A percentile compares a stretch with the other conserved stretches of the same genome.
Conservation (phyloP, 2,113 vertebrate genomes). For the Oxyruncus cristatus region DNA sequence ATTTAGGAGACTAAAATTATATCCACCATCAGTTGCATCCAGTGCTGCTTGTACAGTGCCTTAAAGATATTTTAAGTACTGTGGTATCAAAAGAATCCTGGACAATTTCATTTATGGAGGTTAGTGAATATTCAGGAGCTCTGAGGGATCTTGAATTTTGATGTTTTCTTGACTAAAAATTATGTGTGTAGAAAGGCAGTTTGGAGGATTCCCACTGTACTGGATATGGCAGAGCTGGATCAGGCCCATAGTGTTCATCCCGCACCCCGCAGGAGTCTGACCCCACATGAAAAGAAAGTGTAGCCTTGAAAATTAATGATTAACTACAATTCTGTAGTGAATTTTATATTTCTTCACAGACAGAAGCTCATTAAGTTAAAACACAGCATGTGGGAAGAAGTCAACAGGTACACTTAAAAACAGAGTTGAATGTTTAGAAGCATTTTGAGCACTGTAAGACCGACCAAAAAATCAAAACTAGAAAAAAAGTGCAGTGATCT, state of each 20-base stretch:
- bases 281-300: neutral
- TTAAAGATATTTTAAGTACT: neutral
- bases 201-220: neutral
- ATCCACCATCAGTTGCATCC: neutral
- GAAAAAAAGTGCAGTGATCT: neutral
- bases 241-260: neutral
- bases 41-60: neutral
- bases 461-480: neutral
- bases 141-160: neutral
- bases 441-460: neutral
- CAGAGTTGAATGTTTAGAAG: neutral
- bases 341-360: neutral
- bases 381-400: neutral
- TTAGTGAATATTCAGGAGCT: conserved; percentile 28
- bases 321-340: neutral
- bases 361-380: neutral
- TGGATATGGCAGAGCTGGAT: neutral
- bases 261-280: neutral
- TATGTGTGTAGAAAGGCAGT: neutral
- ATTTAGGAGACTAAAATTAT: neutral
- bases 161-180: conserved; percentile 13
- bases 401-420: neutral
- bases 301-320: neutral
- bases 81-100: conserved; percentile 7
- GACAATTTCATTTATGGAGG: neutral